These are phyloP conservation scores for Anisognathus igniventris DNA, from an alignment of 2,797 vertebrate species.

Conservation along the genomic window DNA sequence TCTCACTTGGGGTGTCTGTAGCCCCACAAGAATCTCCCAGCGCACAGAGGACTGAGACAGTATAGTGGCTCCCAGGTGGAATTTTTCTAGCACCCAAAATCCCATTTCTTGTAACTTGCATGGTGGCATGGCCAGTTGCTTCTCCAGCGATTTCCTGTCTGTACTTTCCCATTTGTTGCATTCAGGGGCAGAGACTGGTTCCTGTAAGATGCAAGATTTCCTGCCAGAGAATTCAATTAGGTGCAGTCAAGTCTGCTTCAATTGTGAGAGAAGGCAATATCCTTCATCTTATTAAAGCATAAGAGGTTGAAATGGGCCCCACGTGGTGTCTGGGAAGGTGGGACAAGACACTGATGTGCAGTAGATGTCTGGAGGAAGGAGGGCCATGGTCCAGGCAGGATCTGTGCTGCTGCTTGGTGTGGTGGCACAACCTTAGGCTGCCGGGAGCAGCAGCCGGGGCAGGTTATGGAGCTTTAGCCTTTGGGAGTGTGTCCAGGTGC, in stretches of 20 bases:
- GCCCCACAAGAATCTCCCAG: neutral
- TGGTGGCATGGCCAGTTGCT: accelerated
- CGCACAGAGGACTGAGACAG: neutral
- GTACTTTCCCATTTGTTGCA: neutral
- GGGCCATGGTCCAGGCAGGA: accelerated
- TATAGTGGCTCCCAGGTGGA: neutral
- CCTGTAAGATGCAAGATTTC: neutral
- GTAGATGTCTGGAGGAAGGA: neutral
- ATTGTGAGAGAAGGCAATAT: neutral
- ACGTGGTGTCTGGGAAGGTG: neutral
- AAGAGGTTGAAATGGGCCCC: neutral
- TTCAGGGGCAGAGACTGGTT: neutral
- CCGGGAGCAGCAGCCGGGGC: neutral
- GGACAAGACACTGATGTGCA: neutral
- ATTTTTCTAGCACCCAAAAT: neutral
- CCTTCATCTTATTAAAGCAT: neutral
- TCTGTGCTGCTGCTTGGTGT: neutral
- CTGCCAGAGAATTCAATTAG: neutral
- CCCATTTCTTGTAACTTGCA: neutral
- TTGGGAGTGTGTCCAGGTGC: accelerated
- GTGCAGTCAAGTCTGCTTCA: neutral
- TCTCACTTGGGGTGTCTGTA: neutral
- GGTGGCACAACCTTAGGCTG: neutral
- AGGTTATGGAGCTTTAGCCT: neutral
- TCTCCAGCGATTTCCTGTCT: neutral